Conservation (phyloP, 1,140 invertebrate species). For the Cotesia vestalis region DNA sequence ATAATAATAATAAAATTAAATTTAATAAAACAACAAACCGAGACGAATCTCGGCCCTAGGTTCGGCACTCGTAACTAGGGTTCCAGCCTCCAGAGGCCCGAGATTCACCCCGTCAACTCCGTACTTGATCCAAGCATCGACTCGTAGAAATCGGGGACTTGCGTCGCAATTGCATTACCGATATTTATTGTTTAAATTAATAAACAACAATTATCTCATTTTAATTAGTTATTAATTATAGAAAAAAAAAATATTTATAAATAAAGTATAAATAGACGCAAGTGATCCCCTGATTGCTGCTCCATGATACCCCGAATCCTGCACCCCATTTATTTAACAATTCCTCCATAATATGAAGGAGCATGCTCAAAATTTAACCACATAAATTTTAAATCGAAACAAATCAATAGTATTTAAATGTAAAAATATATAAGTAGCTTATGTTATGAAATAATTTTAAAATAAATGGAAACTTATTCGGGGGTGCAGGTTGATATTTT, state of each 20-base stretch:
- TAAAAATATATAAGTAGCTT: not conserved
- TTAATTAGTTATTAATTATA: too few relatives aligned
- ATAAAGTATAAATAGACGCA: conserved; percentile 7
- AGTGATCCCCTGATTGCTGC: conserved; percentile 9
- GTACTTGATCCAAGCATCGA: conserved; percentile 48
- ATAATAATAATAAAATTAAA: conserved; percentile 28
- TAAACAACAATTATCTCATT: too few relatives aligned
- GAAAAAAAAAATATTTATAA: conserved; percentile 3
- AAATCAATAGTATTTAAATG: not conserved
- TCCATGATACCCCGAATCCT: too few relatives aligned
- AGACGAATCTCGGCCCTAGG: conserved; percentile 62
- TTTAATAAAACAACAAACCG: conserved; percentile 50
- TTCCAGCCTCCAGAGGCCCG: conserved; percentile 63
- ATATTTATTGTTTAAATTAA: not conserved
- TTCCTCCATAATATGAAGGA: too few relatives aligned
- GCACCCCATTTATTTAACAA: too few relatives aligned
- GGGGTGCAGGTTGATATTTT: conserved; percentile 35
- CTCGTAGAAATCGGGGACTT: conserved; percentile 36
- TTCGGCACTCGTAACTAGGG: conserved; percentile 68
- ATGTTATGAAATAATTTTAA: conserved; percentile 6
- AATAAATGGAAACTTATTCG: conserved; percentile 26
- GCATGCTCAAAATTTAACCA: too few relatives aligned
- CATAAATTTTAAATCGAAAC: not conserved
- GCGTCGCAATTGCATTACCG: not conserved
- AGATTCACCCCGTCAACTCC: conserved; percentile 59